These are phyloP conservation scores for Subanguina moxae DNA, from an alignment of 1,140 invertebrate genomes.

Conservation along the genomic window DNA sequence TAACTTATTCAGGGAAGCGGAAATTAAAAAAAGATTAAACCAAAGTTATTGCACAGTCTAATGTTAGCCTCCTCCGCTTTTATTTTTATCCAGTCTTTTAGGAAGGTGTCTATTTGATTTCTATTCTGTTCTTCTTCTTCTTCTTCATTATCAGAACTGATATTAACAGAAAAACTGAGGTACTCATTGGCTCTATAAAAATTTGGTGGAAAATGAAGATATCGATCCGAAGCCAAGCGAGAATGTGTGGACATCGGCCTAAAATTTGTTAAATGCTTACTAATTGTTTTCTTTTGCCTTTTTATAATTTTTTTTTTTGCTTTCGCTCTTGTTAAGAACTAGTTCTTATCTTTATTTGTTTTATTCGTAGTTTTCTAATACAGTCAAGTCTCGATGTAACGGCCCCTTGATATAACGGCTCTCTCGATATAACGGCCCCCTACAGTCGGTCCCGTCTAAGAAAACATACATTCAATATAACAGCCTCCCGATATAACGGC, in stretches of 20 bases:
- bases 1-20: background rate
- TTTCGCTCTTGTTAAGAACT: constrained; percentile 2
- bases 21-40: background rate
- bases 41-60: constrained; percentile 7
- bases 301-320: background rate
- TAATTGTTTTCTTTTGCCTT: background rate
- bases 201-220: constrained; percentile 28
- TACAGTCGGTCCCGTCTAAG: too few relatives aligned
- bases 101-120: constrained; percentile 4
- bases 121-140: constrained; percentile 9
- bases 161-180: constrained; percentile 14
- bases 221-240: constrained; percentile 27
- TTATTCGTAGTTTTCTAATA: constrained; percentile 5
- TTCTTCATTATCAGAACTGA: constrained; percentile 20
- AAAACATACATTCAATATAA: too few relatives aligned
- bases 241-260: constrained; percentile 23
- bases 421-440: too few relatives aligned
- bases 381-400: too few relatives aligned
- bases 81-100: constrained; percentile 39
- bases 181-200: constrained; percentile 23
- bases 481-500: too few relatives aligned
- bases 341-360: background rate
- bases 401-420: too few relatives aligned
- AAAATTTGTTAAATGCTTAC: constrained; percentile 19
- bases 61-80: constrained; percentile 30